These are phyloP conservation scores for Tetraneura akinire DNA, from an alignment of 1,140 invertebrate species.

Conservation along the genomic window DNA sequence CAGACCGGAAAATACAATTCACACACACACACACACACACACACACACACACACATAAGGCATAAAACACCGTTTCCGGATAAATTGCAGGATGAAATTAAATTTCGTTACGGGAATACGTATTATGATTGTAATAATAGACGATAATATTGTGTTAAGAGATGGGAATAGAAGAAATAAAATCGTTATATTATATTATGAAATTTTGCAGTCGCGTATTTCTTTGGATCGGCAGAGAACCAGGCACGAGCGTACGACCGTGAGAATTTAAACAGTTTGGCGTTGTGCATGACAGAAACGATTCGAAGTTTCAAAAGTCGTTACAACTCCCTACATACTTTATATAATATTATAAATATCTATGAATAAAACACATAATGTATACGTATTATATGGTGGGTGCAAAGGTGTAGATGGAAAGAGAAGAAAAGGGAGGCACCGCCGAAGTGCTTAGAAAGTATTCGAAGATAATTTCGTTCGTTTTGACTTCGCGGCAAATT, in stretches of 20 bases:
- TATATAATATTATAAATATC: background rate
- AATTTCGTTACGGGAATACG: background rate
- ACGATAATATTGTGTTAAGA: too few relatives aligned
- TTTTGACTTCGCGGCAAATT: slow-evolving; percentile 43
- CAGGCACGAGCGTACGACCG: slow-evolving; percentile 21
- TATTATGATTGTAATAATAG: background rate
- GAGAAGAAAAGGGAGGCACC: background rate
- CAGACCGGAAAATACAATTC: too few relatives aligned
- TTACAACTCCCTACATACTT: slow-evolving; percentile 2
- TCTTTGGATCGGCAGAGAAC: slow-evolving; percentile 6
- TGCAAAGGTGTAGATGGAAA: too few relatives aligned
- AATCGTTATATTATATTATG: too few relatives aligned
- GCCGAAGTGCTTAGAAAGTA: slow-evolving; percentile 36
- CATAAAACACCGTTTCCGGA: slow-evolving; percentile 2
- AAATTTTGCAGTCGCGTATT: background rate
- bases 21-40: too few relatives aligned
- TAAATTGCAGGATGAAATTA: slow-evolving; percentile 37
- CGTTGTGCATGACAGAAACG: slow-evolving; percentile 51
- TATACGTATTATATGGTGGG: too few relatives aligned
- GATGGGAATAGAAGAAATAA: too few relatives aligned
- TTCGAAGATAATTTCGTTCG: slow-evolving; percentile 40
- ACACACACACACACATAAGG: background rate
- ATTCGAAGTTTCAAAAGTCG: slow-evolving; percentile 48
- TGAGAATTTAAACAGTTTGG: slow-evolving; percentile 50
- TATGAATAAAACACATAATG: too few relatives aligned